phyloP scores from a whole-genome alignment of 2,797 vertebrate species.

The Brachymystax lenok region DNA sequence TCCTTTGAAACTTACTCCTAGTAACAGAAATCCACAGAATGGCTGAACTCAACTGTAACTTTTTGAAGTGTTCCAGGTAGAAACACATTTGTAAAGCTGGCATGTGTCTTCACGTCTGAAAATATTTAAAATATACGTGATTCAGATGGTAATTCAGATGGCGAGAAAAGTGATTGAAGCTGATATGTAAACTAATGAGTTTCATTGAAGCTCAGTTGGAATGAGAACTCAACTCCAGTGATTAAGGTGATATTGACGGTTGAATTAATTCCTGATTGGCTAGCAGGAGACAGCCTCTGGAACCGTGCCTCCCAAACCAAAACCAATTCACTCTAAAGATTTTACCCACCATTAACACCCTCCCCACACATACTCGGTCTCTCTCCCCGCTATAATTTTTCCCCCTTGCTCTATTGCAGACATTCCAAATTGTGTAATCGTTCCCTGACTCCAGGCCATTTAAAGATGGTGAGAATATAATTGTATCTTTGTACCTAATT shows the following conservation, averaged over 20 bases:
- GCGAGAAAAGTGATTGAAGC: not conserved
- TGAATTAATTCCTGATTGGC: conserved; percentile 69
- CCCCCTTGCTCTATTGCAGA: conserved; percentile 22
- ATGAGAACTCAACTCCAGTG: conserved; percentile 33
- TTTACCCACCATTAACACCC: conserved; percentile 40
- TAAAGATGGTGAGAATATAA: conserved; percentile 29
- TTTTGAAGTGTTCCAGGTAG: not conserved
- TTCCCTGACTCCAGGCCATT: conserved; percentile 56
- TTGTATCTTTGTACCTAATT: conserved; percentile 45
- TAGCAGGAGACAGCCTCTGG: conserved; percentile 41
- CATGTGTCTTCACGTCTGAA: not conserved
- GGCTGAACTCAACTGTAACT: too few relatives aligned
- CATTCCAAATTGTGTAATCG: conserved; percentile 44
- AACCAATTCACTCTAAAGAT: conserved; percentile 64
- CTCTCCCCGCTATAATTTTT: conserved; percentile 21
- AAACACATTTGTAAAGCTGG: not conserved
- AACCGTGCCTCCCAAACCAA: conserved; percentile 42
- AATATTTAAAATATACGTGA: not conserved
- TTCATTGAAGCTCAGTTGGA: not conserved
- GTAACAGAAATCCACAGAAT: too few relatives aligned
- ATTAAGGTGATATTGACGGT: conserved; percentile 70
- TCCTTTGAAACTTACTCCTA: too few relatives aligned
- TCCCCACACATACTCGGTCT: conserved; percentile 19
- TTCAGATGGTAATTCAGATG: not conserved
- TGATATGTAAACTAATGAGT: not conserved